Percentiles rank a stretch among this genome's conserved stretches.
These are phyloP conservation scores for Eupleurogrammus muticus DNA, from an alignment of 2,797 vertebrate species.

Conservation along the genomic window DNA sequence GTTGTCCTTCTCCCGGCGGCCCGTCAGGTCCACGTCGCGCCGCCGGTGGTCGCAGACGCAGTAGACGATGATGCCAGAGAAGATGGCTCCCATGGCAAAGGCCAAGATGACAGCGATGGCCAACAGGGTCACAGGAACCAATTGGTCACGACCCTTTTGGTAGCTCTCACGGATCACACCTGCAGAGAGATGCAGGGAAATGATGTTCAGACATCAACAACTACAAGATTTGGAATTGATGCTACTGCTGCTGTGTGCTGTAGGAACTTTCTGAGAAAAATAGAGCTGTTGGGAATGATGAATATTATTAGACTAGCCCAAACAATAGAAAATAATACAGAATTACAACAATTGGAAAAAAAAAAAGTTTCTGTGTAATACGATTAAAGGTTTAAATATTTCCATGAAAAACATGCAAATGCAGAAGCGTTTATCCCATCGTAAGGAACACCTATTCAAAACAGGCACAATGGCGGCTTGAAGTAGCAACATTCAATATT, in stretches of 20 bases:
- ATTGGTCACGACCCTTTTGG: constrained; percentile 95
- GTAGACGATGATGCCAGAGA: constrained; percentile 96
- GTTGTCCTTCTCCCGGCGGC: constrained; percentile 93
- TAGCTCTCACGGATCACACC: constrained; percentile 99
- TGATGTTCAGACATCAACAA: constrained; percentile 54
- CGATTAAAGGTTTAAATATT: constrained; percentile 63
- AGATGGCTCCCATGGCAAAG: constrained; percentile 97
- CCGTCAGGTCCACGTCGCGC: constrained; percentile 87
- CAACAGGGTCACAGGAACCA: constrained; percentile 95
- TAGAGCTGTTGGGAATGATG: constrained; percentile 17
- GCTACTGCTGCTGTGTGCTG: constrained; percentile 1
- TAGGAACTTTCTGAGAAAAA: constrained; percentile 31
- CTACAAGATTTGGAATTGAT: not conserved
- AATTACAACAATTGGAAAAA: constrained; percentile 57
- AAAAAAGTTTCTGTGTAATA: constrained; percentile 51
- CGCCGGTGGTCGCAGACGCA: constrained; percentile 96
- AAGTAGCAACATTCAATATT: constrained; percentile 69
- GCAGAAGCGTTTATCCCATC: constrained; percentile 51
- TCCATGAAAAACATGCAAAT: constrained; percentile 65
- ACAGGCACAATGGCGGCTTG: constrained; percentile 46
- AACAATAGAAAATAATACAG: constrained; percentile 34
- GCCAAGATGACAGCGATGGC: constrained; percentile 97
- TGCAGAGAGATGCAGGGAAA: constrained; percentile 86
- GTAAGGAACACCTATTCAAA: constrained; percentile 58
- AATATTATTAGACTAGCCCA: constrained; percentile 33